Base-by-base conservation (phyloP, 1,140 invertebrate genomes). In the Cryptotermes secundus region DNA sequence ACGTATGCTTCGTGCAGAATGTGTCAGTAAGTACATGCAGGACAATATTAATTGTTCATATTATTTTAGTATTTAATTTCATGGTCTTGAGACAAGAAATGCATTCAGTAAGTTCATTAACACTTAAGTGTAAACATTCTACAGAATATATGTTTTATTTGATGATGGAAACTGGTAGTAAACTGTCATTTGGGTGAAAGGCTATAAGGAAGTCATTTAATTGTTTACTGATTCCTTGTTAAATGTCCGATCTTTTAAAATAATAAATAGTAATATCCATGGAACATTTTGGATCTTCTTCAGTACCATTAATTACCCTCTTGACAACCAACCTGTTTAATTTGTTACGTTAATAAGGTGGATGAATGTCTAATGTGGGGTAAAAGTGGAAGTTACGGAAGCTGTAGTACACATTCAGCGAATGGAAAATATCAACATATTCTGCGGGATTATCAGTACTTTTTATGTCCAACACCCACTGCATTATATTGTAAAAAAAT, bases 241-340 rank as follows among this genome's bases (percentile, higher is more conserved):
- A 72, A 72, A 16, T 72, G 59, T 72, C 59, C 26, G 31, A 6
- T 72, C 26, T 72, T 72, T 72, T 72, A 72, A n/a, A 72, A 72
- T 26, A 72, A 72, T 72, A 72, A 72, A 72, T 72, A 72, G 59
- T 72, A n/a, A 72, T 72, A 72, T 49, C 45, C 45, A 19, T 49
- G 45, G 26, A 72, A 72, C 26, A 72, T 6, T 31, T 72, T n/a
- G 22, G 26, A 72, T 72, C 59, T 72, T 26, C 19, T 49, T 49
- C 19, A 49, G 19, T 49, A 49, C 45, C 45, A 49, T 72, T 72
- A 31, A 4, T n/a, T 72, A 72, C 59, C 59, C 31, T 26, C 59
- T 72, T 7, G 1, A 72, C 59, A 72, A 22, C 59, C 59, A 72
- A 7, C 26, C n/a, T 72, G 26, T 31, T n/a, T 49, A 49, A 38